Evolutionary conservation across 2,113 vertebrate genomes (phyloP), one percentile per base, ranked within the genome.

Genomic region (Nematolebias whitei): DNA sequence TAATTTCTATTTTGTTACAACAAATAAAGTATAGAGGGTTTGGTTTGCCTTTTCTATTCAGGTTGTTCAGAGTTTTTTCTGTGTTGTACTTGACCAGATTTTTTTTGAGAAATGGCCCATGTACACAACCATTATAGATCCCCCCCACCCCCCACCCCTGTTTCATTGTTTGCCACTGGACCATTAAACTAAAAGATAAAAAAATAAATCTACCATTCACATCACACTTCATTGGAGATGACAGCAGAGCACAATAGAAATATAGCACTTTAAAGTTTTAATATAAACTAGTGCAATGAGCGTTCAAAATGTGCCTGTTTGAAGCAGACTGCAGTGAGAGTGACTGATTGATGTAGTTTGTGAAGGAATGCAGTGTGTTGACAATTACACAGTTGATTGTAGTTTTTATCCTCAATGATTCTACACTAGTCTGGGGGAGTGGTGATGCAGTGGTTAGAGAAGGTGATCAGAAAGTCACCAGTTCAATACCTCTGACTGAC

Each of bases 141-240:
- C n/a, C n/a, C n/a, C n/a, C n/a, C n/a, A n/a, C n/a, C n/a, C n/a
- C n/a, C n/a, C n/a, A 23, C 12, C 59, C 15, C 2, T 29, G n/a
- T 59, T 66, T 51, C 52, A 52, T 47, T 67, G 70, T 66, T 55
- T 62, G 52, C 50, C 51, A 54, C 23, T 59, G 35, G n/a, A 48
- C 32, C 41, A 52, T 56, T 51, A 61, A 51, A 47, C 54, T 40
- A 29, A 49, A 59, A 55, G 5, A 47, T 16, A 40, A 10, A 38
- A 1, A 20, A 20, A 19, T 38, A 12, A 29, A 48, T 11, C 1
- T 2, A 24, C 19, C 29, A 7, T 41, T 43, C 16, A 18, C 26
- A 4, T 53, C 11, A 60, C 32, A 55, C 60, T 50, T 68, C 12
- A 65, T 22, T 19, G 4, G 29, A 47, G 38, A 39, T 19, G n/a